Evolutionary conservation across 2,888 invertebrate species (phyloP), one percentile per base, ranked within the genome.

Genomic region (Temnothorax unifasciatus): DNA sequence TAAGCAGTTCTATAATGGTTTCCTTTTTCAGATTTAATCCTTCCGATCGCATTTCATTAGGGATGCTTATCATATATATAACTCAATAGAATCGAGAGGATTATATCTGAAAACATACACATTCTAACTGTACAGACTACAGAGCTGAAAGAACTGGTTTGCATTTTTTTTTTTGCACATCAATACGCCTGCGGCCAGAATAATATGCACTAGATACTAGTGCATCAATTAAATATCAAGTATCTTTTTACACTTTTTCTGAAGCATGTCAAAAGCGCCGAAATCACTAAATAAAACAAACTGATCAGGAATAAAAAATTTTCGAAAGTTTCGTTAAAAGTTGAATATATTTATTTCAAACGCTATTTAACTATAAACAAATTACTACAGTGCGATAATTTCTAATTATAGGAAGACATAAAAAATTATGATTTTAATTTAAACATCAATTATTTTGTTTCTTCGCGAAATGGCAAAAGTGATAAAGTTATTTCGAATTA

Each of bases 1-100:
- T 63, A 54, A 76, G 25, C 64, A 63, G 11, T 3, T 50, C 34
- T 50, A 34, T 50, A 34, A 64, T 25, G 2, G 1, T 18, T 52
- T 9, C 2, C 13, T 57, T 75, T 34, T 21, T 75, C 34, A 75
- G 25, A 75, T 63, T 34, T 75, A 59, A 74, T 11, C 25, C 18
- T 21, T 5, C 11, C 47, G 64, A 75, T 47, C 21, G 15, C 34
- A 34, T 59, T 29, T 75, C 34, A 34, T 44, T 44, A 75, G 21
- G 38, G 47, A 63, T 47, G 47, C 18, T 47, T 47, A 59, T 57
- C 34, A 25, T 41, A 52, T 54, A 57, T n/a, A 18, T 25, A 59
- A 59, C 25, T 74, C 13, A 41, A 74, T 41, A 13, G 25, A 8
- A 74, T 59, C 59, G 38, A n/a, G 1, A 59, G 8, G 9, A n/a